Evolutionary conservation across 1,140 invertebrate species (phyloP).

Genomic region (Zaprionus vittiger): DNA sequence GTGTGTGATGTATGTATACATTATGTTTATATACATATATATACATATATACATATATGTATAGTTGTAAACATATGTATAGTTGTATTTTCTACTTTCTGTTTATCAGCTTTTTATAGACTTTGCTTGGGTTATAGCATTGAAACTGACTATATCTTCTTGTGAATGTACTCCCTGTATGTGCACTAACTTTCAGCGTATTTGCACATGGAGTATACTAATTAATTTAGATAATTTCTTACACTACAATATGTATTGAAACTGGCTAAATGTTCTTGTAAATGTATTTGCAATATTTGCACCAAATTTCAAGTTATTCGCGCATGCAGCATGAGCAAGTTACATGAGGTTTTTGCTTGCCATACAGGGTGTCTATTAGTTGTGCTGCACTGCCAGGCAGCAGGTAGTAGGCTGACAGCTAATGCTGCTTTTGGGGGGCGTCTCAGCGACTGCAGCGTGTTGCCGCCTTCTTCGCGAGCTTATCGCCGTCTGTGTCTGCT

Average conservation of each 20-base stretch:
- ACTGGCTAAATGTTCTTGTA: not conserved
- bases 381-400: not conserved
- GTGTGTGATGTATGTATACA: too few relatives aligned
- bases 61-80: too few relatives aligned
- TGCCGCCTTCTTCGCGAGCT: conserved; percentile 55
- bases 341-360: not conserved
- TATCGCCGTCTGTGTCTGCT: conserved; percentile 37
- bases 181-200: too few relatives aligned
- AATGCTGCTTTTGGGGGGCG: conserved; percentile 26
- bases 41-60: too few relatives aligned
- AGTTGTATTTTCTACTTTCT: too few relatives aligned
- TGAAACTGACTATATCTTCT: not conserved
- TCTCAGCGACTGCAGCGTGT: conserved; percentile 13
- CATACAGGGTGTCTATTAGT: conserved; percentile 2
- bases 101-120: not conserved
- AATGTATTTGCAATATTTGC: not conserved
- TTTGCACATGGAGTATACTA: too few relatives aligned
- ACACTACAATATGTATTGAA: not conserved
- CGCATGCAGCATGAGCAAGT: not conserved
- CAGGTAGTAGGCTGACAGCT: not conserved
- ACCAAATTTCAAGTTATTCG: not conserved
- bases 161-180: too few relatives aligned
- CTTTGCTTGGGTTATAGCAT: not conserved
- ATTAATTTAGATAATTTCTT: too few relatives aligned
- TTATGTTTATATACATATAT: too few relatives aligned